These are phyloP conservation scores for Mionectes olivaceus DNA, from an alignment of 2,797 vertebrate genomes.

Conservation along the genomic window DNA sequence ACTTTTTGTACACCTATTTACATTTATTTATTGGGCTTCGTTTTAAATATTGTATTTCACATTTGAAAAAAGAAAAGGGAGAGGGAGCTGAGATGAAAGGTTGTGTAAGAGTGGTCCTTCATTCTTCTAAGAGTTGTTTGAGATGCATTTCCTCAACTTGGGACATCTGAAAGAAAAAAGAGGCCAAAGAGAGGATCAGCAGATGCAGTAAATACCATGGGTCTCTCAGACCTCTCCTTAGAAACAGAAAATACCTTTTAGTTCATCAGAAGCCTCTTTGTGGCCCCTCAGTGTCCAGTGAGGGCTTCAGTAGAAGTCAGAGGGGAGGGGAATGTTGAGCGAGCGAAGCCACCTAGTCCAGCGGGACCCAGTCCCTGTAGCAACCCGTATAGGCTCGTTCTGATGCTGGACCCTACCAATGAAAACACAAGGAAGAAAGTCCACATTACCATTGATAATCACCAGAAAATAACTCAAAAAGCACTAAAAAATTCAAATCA, in stretches of 20 bases:
- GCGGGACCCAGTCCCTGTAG: slow-evolving; percentile 12
- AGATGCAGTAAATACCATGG: neutral
- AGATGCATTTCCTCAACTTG: neutral
- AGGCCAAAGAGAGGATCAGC: neutral
- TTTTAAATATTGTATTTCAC: slow-evolving; percentile 15
- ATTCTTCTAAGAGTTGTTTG: slow-evolving; percentile 32
- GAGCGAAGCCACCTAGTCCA: slow-evolving; percentile 63
- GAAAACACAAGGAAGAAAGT: neutral
- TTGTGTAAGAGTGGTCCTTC: slow-evolving; percentile 12
- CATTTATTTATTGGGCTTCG: slow-evolving; percentile 32
- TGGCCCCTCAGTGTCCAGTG: neutral
- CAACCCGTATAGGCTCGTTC: neutral
- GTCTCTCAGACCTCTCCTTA: neutral
- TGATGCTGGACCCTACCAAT: slow-evolving; percentile 32
- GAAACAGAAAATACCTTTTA: slow-evolving; percentile 34
- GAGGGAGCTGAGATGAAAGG: neutral
- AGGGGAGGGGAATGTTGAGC: slow-evolving; percentile 60
- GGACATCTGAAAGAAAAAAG: slow-evolving; percentile 38
- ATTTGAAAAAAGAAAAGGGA: neutral
- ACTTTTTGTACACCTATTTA: slow-evolving; percentile 71
- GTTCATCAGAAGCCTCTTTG: neutral
- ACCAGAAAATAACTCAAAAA: neutral
- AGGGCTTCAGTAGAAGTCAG: slow-evolving; percentile 39
- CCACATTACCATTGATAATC: neutral
- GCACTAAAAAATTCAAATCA: neutral